These are phyloP conservation scores for Phyllotreta striolata DNA, from an alignment of 2,888 invertebrate species.

Conservation along the genomic window DNA sequence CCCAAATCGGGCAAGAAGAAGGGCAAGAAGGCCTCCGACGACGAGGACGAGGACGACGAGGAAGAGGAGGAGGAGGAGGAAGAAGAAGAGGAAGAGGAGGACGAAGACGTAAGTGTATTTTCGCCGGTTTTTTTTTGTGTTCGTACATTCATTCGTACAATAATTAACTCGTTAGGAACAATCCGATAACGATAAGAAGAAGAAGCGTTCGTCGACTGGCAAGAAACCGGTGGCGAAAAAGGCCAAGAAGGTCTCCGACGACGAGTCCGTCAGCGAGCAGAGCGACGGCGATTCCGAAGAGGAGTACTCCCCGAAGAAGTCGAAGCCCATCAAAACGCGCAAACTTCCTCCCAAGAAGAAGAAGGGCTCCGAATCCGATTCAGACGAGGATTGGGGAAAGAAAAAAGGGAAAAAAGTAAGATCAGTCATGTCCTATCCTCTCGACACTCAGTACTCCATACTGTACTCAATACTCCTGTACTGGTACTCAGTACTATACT, in stretches of 20 bases:
- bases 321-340: slow-evolving; percentile 64
- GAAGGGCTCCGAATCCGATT: slow-evolving; percentile 73
- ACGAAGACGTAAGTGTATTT: slow-evolving; percentile 27
- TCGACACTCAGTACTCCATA: too few relatives aligned
- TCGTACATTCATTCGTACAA: background rate
- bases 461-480: too few relatives aligned
- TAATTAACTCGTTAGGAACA: slow-evolving; percentile 53
- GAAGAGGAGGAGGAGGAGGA: slow-evolving; percentile 62
- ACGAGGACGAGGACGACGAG: slow-evolving; percentile 60
- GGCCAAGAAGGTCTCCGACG: slow-evolving; percentile 65
- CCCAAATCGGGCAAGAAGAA: slow-evolving; percentile 61
- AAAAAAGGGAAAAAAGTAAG: slow-evolving; percentile 63
- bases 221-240: slow-evolving; percentile 62
- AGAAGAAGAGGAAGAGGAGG: slow-evolving; percentile 63
- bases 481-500: too few relatives aligned
- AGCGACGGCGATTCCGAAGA: slow-evolving; percentile 67
- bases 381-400: slow-evolving; percentile 74
- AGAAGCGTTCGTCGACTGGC: slow-evolving; percentile 64
- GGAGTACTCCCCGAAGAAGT: slow-evolving; percentile 68
- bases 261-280: slow-evolving; percentile 62
- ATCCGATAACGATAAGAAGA: slow-evolving; percentile 65
- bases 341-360: slow-evolving; percentile 69
- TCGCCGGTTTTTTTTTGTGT: background rate
- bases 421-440: too few relatives aligned
- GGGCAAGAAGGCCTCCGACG: slow-evolving; percentile 62